A percentile compares a stretch with the other conserved stretches of the same genome.
These are phyloP conservation scores for Hylaea fasciaria DNA, from an alignment of 2,888 invertebrate species.

Conservation along the genomic window DNA sequence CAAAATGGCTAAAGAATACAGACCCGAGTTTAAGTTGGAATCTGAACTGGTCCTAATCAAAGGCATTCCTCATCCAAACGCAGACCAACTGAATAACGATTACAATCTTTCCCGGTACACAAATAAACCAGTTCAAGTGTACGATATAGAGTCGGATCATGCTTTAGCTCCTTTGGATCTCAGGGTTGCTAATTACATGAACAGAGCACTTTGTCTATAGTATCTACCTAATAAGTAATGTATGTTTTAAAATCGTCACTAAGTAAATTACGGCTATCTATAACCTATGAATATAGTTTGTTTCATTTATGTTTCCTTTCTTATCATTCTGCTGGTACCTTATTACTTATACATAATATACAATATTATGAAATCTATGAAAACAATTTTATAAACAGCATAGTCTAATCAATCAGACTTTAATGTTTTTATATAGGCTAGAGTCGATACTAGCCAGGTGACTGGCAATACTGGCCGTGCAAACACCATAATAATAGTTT, in stretches of 20 bases:
- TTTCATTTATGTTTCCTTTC: constrained; percentile 5
- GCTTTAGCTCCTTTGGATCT: constrained; percentile 44
- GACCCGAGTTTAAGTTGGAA: constrained; percentile 47
- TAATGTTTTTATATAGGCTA: too few species aligned
- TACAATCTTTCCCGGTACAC: constrained; percentile 50
- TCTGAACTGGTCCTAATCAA: constrained; percentile 54
- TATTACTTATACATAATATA: too few species aligned
- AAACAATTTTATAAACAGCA: too few species aligned
- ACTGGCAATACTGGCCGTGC: too few species aligned
- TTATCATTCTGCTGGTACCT: too few species aligned
- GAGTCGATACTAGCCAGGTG: too few species aligned
- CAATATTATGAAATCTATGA: too few species aligned
- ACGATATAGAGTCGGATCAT: constrained; percentile 47
- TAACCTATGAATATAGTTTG: neutral
- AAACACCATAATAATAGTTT: too few species aligned
- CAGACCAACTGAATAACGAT: constrained; percentile 42
- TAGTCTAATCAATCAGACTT: too few species aligned
- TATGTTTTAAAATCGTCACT: neutral
- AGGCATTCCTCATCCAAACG: constrained; percentile 46
- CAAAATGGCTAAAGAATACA: constrained; percentile 44
- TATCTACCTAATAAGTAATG: neutral
- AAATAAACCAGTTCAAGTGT: constrained; percentile 45
- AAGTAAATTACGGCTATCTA: constrained; percentile 9
- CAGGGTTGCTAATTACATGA: constrained; percentile 50
- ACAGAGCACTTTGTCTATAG: constrained; percentile 40